Evolutionary conservation across 1,140 invertebrate species (phyloP), one percentile per base, ranked within the genome.

Genomic region (Halesus radiatus): DNA sequence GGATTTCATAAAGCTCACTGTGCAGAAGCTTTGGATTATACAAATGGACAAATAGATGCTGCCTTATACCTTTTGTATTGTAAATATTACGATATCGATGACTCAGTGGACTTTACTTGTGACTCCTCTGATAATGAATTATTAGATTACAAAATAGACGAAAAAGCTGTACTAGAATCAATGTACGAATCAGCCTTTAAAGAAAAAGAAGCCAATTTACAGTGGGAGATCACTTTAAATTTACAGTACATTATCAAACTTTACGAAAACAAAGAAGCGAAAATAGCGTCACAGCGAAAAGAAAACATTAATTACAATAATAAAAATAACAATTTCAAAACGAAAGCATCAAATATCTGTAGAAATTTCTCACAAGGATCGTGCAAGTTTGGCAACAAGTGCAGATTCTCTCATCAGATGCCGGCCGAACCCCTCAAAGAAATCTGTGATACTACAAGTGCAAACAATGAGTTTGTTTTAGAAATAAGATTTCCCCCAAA

Each of bases 1-100:
- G 93, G 94, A 64, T 95, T 95, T 85, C 92, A 94, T 84, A 89
- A 91, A 84, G 87, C 87, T n/a, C 94, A 95, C 86, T 95, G 94
- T 86, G 84, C 90, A 23, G 94, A 95, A 89, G 94, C 94, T 20
- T 90, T 95, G 81, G 87, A 92, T 73, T 87, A 92, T 80, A 92
- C 92, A 37, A 86, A 91, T 18, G 91, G 92, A 79, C 91, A 93
- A 85, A 88, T 93, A 0, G 93, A 94, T 52, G 91, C 92, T 81
- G 92, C 94, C 7, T 87, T 95, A 76, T 90, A 93, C 85, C 85
- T 95, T 64, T 87, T 95, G 70, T 94, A 93, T 84, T 87, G 86
- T 32, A 94, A 94, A 87, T 95, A 95, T 87, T 92, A 93, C 84
- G 88, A 90, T 83, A 82, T 91, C 22, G 84, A 89, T 86, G 70